These are phyloP conservation scores for Psilopsiagon aurifrons DNA, from an alignment of 2,113 vertebrate genomes.

Conservation along the genomic window DNA sequence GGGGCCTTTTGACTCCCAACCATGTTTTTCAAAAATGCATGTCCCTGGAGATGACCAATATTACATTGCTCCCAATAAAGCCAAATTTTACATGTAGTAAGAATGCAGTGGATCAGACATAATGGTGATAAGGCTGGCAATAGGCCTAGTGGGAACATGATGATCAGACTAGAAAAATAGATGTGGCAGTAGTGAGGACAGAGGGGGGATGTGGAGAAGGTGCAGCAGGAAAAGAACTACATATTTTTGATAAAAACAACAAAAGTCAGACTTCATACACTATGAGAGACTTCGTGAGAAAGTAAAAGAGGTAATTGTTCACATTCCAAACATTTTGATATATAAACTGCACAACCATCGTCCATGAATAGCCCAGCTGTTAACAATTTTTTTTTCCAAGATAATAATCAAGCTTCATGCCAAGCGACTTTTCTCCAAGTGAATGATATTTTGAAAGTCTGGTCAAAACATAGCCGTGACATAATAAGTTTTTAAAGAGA, in stretches of 20 bases:
- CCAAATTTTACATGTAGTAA: background rate
- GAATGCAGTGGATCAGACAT: background rate
- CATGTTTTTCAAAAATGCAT: background rate
- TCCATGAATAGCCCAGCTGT: slow-evolving; percentile 87
- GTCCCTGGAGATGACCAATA: slow-evolving; percentile 45
- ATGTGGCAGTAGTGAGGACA: background rate
- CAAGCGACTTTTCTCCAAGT: slow-evolving; percentile 83
- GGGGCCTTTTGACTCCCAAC: background rate
- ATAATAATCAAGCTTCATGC: slow-evolving; percentile 90
- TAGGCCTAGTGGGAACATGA: background rate
- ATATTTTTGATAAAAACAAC: slow-evolving; percentile 72
- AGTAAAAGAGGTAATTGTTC: slow-evolving; percentile 89
- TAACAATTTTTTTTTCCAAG: slow-evolving; percentile 79
- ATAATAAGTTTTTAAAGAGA: slow-evolving; percentile 63
- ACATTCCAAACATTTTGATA: slow-evolving; percentile 91
- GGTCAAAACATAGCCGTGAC: slow-evolving; percentile 74
- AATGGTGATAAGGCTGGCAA: background rate
- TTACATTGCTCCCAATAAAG: slow-evolving; percentile 27
- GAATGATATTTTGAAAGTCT: slow-evolving; percentile 73
- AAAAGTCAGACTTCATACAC: slow-evolving; percentile 76
- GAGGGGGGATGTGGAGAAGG: background rate
- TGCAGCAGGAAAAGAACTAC: background rate
- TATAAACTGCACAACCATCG: slow-evolving; percentile 85
- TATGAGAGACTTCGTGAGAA: slow-evolving; percentile 83
- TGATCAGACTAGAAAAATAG: background rate